Evolutionary conservation across 2,113 vertebrate genomes (phyloP).

Genomic region (Takifugu bimaculatus): DNA sequence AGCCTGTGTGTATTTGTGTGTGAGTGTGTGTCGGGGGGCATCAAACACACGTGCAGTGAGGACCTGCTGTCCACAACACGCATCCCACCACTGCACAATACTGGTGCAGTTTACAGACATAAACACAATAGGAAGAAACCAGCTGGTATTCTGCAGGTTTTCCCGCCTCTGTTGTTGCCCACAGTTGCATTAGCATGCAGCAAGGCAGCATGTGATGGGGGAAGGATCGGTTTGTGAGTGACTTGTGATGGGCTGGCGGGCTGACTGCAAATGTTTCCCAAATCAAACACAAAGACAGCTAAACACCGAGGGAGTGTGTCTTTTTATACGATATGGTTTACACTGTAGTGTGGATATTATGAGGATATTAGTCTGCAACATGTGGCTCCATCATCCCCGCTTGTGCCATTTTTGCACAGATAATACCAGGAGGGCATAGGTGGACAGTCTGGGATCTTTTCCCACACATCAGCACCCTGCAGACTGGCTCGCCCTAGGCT

Average conservation of each 20-base stretch:
- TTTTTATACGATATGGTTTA: too few relatives aligned
- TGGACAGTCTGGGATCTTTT: constrained; percentile 39
- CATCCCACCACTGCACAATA: constrained; percentile 37
- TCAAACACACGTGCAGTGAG: constrained; percentile 57
- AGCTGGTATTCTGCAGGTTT: constrained; percentile 2
- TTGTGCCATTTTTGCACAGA: constrained; percentile 15
- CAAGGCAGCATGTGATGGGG: constrained; percentile 18
- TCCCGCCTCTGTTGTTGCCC: constrained; percentile 10
- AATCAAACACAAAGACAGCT: not conserved
- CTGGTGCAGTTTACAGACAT: constrained; percentile 55
- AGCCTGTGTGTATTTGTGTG: not conserved
- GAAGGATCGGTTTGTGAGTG: constrained; percentile 44
- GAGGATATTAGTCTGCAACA: constrained; percentile 11
- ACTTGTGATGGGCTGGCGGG: constrained; percentile 12
- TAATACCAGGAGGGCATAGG: constrained; percentile 32
- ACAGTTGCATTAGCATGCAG: constrained; percentile 43
- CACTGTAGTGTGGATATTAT: not conserved
- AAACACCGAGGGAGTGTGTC: too few relatives aligned
- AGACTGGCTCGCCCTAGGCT: constrained; percentile 43
- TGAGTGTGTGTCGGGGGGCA: constrained; percentile 36
- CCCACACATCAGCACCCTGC: constrained; percentile 51
- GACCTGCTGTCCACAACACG: constrained; percentile 56
- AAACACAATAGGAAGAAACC: constrained; percentile 45
- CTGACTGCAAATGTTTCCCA: constrained; percentile 33
- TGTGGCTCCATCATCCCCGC: constrained; percentile 10